A percentile compares a stretch with the other conserved stretches of the same genome.
phyloP scores from a whole-genome alignment of 2,888 invertebrate species.

The Formica aserva region DNA sequence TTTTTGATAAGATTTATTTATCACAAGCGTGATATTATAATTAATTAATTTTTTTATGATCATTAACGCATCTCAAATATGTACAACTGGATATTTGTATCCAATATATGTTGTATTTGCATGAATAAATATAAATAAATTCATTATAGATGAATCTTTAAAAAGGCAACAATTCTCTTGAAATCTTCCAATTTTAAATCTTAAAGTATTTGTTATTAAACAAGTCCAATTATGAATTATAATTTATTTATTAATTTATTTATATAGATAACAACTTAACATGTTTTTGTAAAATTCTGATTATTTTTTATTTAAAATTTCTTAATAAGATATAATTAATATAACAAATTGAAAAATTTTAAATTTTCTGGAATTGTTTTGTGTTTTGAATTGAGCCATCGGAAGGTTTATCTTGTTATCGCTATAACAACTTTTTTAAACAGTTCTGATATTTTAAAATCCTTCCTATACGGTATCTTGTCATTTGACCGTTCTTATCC shows the following conservation, averaged over 20 bases:
- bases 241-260: too few relatives aligned
- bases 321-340: not conserved
- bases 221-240: not conserved
- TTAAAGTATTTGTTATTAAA: not conserved
- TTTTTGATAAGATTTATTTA: not conserved
- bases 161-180: not conserved
- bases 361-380: not conserved
- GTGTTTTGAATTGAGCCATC: not conserved
- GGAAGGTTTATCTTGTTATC: not conserved
- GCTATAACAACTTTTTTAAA: not conserved
- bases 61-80: not conserved
- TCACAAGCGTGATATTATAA: not conserved
- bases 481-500: not conserved
- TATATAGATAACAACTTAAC: not conserved
- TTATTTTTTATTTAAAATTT: not conserved
- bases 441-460: slow-evolving; percentile 12
- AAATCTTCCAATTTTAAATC: not conserved
- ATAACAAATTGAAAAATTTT: not conserved
- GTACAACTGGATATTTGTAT: not conserved
- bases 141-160: not conserved
- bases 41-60: not conserved
- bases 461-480: not conserved
- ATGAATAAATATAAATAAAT: not conserved
- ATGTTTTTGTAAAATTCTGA: not conserved
- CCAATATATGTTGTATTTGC: not conserved